Percentiles rank a stretch among this genome's conserved stretches.
These are phyloP conservation scores for Cryptosula pallasiana DNA, from an alignment of 2,888 invertebrate genomes.

Conservation along the genomic window DNA sequence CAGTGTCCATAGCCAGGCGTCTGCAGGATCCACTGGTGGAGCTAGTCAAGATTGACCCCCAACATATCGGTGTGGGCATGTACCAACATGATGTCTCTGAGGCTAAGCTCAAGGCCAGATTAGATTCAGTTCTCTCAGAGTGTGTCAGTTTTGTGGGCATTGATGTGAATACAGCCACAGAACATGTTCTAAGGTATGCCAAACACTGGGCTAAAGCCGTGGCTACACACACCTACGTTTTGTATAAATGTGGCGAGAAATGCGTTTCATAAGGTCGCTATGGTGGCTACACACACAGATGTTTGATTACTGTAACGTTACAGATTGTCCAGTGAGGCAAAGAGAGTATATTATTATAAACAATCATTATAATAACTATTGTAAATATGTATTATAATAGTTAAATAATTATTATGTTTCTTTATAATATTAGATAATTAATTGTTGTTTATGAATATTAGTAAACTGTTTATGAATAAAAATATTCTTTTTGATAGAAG, in stretches of 20 bases:
- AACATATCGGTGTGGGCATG: slow-evolving; percentile 89
- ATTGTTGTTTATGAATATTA: background rate
- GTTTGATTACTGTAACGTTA: too few species aligned
- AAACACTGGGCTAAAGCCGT: background rate
- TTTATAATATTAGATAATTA: too few species aligned
- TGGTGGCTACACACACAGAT: too few species aligned
- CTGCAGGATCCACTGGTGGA: slow-evolving; percentile 86
- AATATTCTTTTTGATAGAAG: too few species aligned
- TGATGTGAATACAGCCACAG: slow-evolving; percentile 80
- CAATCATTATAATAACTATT: too few species aligned
- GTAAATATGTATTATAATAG: too few species aligned
- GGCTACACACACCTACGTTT: too few species aligned
- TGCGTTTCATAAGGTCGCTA: too few species aligned
- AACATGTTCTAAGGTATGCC: slow-evolving; percentile 69
- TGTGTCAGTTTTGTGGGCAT: slow-evolving; percentile 91
- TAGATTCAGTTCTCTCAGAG: slow-evolving; percentile 78
- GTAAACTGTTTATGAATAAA: background rate
- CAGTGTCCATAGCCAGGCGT: slow-evolving; percentile 70
- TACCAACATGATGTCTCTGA: slow-evolving; percentile 86
- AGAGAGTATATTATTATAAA: too few species aligned
- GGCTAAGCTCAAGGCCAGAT: slow-evolving; percentile 64
- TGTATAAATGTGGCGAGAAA: too few species aligned
- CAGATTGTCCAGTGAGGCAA: too few species aligned
- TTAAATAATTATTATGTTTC: too few species aligned
- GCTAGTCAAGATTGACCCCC: slow-evolving; percentile 86